Base-by-base conservation (phyloP, 2,888 invertebrate species). In the Pollenia amentaria region DNA sequence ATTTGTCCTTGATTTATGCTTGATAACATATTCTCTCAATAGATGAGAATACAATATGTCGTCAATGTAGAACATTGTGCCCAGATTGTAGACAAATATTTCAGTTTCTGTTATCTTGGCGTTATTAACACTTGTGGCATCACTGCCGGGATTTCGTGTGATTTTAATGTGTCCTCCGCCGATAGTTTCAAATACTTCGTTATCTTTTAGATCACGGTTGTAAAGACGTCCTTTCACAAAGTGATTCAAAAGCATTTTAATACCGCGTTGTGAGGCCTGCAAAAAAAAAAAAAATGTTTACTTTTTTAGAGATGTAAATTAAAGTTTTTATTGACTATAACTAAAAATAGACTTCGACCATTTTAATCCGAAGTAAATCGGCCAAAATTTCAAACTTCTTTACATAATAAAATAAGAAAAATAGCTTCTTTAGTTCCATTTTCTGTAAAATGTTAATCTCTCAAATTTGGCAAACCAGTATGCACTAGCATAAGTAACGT, bases 21-120 rank as follows among this genome's bases (percentile, higher is more conserved):
- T 91, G 80, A 90, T 90, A 14, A 91, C 90, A 70, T 91, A 91
- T 79, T 93, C 93, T 53, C 91, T 91, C 42, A 93, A 89, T 79
- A 93, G 90, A 75, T 93, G 93, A 18, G 93, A 93, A 90, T 95
- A 95, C 9, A 95, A 92, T 80, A 95, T 94, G 89, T 94, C 94
- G 89, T 95, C 95, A 82, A 95, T 94, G 90, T 94, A 95, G 91
- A 95, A 95, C 95, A 95, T 95, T 82, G 95, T 95, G 64, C 95
- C 95, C 88, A 95, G 91, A 91, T 95, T 95, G 91, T 95, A 95
- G 53, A 95, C 95, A 90, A 95, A 95, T 29, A 95, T 94, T 91
- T 95, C 95, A 89, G 94, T 94, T 91, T 95, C 95, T 21, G 95
- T 94, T 55, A 95, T 94, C 88, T 94, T 93, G 14, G 95, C 95